phyloP scores from a whole-genome alignment of 1,140 invertebrate species.

The Heterodera schachtii region DNA sequence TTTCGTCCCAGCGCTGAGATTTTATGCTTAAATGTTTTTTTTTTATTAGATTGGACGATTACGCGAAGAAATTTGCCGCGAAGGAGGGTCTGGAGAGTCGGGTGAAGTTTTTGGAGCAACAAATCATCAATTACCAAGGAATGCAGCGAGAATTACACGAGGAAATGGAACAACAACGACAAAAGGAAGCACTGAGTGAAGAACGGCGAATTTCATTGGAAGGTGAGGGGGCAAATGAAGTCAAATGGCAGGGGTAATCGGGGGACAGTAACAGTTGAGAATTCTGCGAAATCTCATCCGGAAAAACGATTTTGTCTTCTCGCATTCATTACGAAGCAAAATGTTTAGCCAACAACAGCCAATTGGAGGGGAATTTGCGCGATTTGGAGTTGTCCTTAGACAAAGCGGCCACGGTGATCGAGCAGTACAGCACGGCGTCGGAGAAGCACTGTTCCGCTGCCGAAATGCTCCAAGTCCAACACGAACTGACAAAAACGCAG shows the following conservation, averaged over 20 bases:
- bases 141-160: slow-evolving; percentile 23
- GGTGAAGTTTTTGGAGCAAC: slow-evolving; percentile 35
- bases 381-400: slow-evolving; percentile 19
- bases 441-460: slow-evolving; percentile 12
- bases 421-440: slow-evolving; percentile 12
- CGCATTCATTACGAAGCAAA: background rate
- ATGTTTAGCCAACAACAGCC: slow-evolving; percentile 1
- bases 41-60: slow-evolving; percentile 27
- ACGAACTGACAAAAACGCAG: slow-evolving; percentile 17
- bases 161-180: slow-evolving; percentile 9
- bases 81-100: slow-evolving; percentile 27
- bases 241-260: too few relatives aligned
- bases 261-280: too few relatives aligned
- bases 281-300: too few relatives aligned
- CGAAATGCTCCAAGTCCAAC: slow-evolving; percentile 16
- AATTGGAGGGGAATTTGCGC: background rate
- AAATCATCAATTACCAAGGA: slow-evolving; percentile 27
- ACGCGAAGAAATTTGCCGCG: slow-evolving; percentile 35
- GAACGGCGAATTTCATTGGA: slow-evolving; percentile 4
- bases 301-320: too few relatives aligned
- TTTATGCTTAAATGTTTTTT: slow-evolving; percentile 3
- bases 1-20: too few relatives aligned
- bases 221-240: too few relatives aligned
- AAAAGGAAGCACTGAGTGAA: background rate
- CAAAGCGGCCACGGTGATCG: slow-evolving; percentile 25